A percentile compares a stretch with the other conserved stretches of the same genome.
Conservation (phyloP, 2,888 invertebrate genomes). For the Epinotia bilunana region DNA sequence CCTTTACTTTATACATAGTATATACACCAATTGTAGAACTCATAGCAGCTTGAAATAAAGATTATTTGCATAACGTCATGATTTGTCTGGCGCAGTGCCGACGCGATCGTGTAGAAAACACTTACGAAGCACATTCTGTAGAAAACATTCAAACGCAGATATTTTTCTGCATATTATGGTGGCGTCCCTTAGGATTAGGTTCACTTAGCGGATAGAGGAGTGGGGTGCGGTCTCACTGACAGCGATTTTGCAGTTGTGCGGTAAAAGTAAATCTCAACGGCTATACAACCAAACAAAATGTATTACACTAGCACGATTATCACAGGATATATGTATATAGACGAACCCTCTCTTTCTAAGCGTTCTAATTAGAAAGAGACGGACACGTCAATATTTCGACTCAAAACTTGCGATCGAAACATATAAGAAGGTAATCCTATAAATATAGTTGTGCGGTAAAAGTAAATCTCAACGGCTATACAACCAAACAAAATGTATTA, state of each 20-base stretch:
- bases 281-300: no score
- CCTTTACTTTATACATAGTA: no score
- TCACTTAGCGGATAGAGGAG: conserved; percentile 41
- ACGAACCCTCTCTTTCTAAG: no score
- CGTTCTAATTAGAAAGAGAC: no score
- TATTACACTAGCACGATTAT: no score
- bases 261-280: neutral
- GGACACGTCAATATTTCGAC: no score
- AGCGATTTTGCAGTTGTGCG: neutral
- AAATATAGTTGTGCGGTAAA: no score
- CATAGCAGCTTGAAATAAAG: neutral
- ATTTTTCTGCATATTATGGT: conserved; percentile 44
- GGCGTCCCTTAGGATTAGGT: conserved; percentile 36
- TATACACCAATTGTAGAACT: neutral
- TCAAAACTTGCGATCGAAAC: no score
- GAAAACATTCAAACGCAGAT: conserved; percentile 42
- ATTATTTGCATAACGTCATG: neutral
- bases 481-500: no score
- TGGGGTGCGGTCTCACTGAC: conserved; percentile 16
- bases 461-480: no score
- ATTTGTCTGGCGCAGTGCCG: neutral
- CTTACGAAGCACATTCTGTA: conserved; percentile 35
- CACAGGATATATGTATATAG: no score
- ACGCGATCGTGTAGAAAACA: conserved; percentile 11
- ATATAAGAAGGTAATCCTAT: no score